Percentiles rank a stretch among this genome's conserved stretches.
phyloP scores from a whole-genome alignment of 2,797 vertebrate species.

The Falco concolor region DNA sequence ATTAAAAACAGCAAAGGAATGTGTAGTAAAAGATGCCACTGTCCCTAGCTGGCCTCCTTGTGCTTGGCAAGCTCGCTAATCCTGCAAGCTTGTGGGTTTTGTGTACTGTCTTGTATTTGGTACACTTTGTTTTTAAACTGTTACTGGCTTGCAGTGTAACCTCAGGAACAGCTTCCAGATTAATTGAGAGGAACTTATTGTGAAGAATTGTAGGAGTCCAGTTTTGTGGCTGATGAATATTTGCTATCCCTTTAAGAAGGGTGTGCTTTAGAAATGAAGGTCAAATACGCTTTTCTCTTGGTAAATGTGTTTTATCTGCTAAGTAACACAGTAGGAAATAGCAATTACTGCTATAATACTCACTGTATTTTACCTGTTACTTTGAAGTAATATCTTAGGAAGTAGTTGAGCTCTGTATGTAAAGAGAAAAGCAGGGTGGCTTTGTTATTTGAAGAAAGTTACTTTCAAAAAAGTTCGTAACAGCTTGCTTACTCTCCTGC shows the following conservation, averaged over 20 bases:
- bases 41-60: background rate
- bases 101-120: background rate
- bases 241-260: background rate
- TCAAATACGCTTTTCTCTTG: background rate
- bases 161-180: background rate
- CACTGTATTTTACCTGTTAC: too few relatives aligned
- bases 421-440: background rate
- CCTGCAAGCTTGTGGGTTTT: background rate
- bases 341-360: too few relatives aligned
- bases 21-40: background rate
- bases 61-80: background rate
- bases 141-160: background rate
- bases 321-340: background rate
- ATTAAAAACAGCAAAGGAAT: background rate
- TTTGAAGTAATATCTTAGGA: background rate
- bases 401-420: background rate
- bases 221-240: background rate
- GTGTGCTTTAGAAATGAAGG: background rate
- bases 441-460: background rate
- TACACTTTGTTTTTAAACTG: background rate
- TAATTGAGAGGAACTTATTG: background rate
- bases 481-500: background rate
- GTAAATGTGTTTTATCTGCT: background rate
- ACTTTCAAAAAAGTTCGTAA: background rate
- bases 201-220: background rate